Conservation (phyloP, 2,888 invertebrate genomes). For the Cheilosia vulpina region DNA sequence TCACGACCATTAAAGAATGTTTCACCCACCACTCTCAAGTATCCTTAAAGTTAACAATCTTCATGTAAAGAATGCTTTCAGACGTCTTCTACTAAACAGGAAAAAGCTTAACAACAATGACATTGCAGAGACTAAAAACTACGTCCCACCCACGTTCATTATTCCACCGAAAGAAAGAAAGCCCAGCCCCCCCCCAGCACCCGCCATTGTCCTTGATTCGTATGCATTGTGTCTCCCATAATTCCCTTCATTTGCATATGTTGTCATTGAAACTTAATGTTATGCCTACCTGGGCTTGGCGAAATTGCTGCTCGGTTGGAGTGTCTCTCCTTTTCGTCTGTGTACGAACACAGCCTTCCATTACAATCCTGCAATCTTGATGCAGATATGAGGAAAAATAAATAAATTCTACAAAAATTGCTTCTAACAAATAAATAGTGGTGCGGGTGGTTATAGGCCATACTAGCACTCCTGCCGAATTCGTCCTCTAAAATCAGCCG, state of each 20-base stretch:
- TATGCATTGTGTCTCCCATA: slow-evolving; percentile 69
- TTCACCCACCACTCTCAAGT: slow-evolving; percentile 4
- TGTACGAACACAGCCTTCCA: slow-evolving; percentile 42
- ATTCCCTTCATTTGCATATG: slow-evolving; percentile 73
- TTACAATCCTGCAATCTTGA: slow-evolving; percentile 62
- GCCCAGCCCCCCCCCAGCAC: neutral
- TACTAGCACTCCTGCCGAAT: neutral
- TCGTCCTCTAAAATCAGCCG: slow-evolving; percentile 15
- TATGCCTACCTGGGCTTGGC: slow-evolving; percentile 64
- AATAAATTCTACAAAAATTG: slow-evolving; percentile 54
- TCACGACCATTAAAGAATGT: neutral
- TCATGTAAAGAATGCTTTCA: slow-evolving; percentile 43
- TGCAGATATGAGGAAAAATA: slow-evolving; percentile 62
- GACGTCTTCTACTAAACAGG: slow-evolving; percentile 43
- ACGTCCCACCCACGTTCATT: neutral
- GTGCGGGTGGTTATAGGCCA: neutral
- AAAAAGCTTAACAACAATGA: slow-evolving; percentile 53
- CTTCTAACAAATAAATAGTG: slow-evolving; percentile 10
- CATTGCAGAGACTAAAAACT: slow-evolving; percentile 50
- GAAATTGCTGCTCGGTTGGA: slow-evolving; percentile 29
- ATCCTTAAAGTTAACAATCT: slow-evolving; percentile 36
- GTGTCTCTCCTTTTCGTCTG: slow-evolving; percentile 1
- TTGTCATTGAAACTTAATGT: slow-evolving; percentile 72
- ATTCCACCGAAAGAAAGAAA: neutral
- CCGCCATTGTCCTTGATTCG: slow-evolving; percentile 48